A percentile compares a stretch with the other conserved stretches of the same genome.
Conservation (phyloP, 2,888 invertebrate genomes). For the Synanthedon formicaeformis region DNA sequence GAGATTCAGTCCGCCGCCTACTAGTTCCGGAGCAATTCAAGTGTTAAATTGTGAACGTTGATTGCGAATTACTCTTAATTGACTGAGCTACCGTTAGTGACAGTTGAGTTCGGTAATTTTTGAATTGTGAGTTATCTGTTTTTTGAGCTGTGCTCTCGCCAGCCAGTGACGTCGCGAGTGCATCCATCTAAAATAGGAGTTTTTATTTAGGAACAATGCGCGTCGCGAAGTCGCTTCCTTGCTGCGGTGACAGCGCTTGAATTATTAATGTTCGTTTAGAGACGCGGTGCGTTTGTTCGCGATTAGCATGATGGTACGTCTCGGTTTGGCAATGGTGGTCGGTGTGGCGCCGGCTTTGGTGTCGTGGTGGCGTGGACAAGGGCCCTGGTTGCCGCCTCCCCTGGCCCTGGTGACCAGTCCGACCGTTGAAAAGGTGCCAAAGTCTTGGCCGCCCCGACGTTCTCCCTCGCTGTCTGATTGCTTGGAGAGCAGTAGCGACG, state of each 20-base stretch:
- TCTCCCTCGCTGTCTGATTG: conserved; percentile 65
- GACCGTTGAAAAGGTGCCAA: conserved; percentile 35
- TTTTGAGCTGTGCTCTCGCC: conserved; percentile 7
- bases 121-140: neutral
- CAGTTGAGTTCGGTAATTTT: neutral
- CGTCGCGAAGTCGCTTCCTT: conserved; percentile 19
- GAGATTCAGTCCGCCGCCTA: neutral
- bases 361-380: conserved; percentile 61
- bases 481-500: conserved; percentile 57
- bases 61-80: neutral
- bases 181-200: conserved; percentile 51
- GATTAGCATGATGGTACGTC: conserved; percentile 44
- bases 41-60: neutral
- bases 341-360: conserved; percentile 64
- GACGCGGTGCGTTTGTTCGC: conserved; percentile 5
- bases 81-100: neutral
- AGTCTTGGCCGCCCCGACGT: conserved; percentile 41
- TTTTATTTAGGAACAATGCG: conserved; percentile 49
- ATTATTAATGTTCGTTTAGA: conserved; percentile 18
- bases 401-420: conserved; percentile 25
- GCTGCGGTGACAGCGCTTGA: conserved; percentile 13
- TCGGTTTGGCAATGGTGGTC: conserved; percentile 64
- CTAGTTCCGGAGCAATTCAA: neutral
- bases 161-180: conserved; percentile 37
- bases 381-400: conserved; percentile 32